Evolutionary conservation across 1,140 invertebrate species (phyloP), one percentile per base, ranked within the genome.

Genomic region (Epicauta chinensis): DNA sequence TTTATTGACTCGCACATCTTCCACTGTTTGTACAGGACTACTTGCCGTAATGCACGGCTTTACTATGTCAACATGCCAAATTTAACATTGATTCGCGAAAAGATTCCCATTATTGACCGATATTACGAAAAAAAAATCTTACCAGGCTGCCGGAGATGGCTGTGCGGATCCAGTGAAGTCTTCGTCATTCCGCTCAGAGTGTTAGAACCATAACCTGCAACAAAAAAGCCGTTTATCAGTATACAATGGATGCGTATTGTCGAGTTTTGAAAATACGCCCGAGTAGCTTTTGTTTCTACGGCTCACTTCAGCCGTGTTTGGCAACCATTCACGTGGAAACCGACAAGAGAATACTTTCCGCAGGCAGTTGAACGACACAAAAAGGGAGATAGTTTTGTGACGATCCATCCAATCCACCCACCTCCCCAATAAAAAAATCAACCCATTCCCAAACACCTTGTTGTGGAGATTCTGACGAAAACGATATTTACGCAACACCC

Each of bases 91-190:
- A 59, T 56, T 59, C 44, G 58, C 35, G 46, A 38, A 49, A 49
- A 36, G 7, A 15, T 30, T 39, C 46, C 46, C 46, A 31, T 12
- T 23, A 23, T 23, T 49, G 46, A 39, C 37, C 46, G 30, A 38
- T 34, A n/a, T 34, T 34, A 3, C 5, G n/a, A 7, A 34, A 34
- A 51, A 13, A 11, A 32, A 7, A 3, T 17, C 78, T 80, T 74
- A 90, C 87, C 87, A 77, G 87, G 87, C 76, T 91, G 88, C 70
- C 88, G 78, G 59, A 91, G 79, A 77, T 91, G 88, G 62, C 84
- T 81, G 71, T 91, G 88, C 46, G 87, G 82, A 71, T 91, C 88
- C 65, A 89, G 71, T 51, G 84, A 83, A 58, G 86, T 81, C 73
- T 91, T 89, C 35, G 81, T 78, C 71, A 84, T 77, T 10, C 71